Evolutionary conservation across 2,888 invertebrate genomes (phyloP), one percentile per base, ranked within the genome.

Genomic region (Trissoscelio sp.): DNA sequence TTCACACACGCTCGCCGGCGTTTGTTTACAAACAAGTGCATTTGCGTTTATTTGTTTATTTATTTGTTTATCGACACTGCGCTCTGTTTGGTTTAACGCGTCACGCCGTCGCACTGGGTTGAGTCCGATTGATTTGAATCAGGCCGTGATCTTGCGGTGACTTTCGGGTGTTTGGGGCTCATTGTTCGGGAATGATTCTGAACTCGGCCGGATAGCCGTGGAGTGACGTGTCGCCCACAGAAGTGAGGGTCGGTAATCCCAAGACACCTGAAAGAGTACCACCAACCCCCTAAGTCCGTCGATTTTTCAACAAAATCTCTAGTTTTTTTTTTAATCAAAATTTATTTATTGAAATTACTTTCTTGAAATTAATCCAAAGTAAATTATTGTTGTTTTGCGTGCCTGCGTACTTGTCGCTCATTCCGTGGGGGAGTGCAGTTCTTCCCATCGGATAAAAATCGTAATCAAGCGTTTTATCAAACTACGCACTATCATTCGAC

Each of bases 111-210:
- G 73, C 55, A 67, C 53, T 78, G 46, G 64, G 67, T 69, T 58
- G 72, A 74, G 51, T 57, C 77, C 67, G 67, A 79, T 69, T 57
- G 78, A 64, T 53, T 84, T 77, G 77, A 70, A 79, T 75, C 69
- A 75, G 80, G 77, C 83, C 79, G 69, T 80, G 75, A 81, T 81
- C 80, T 77, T 70, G 70, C 46, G 69, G 46, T 58, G 69, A 77
- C 69, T 81, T 81, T 83, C 55, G 69, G 44, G 31, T 69, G 72
- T 70, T 81, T 66, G 81, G 81, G 81, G 79, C 84, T 90, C 87
- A 88, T 88, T 90, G 88, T 84, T 89, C 89, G 86, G 87, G 86
- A 90, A 89, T 89, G 88, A 89, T 88, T 88, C 89, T 89, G 89
- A 88, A 90, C 87, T 89, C 88, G 84, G 88, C 83, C 73, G 89